These are phyloP conservation scores for Coelopa pilipes DNA, from an alignment of 2,888 invertebrate genomes.

Conservation along the genomic window DNA sequence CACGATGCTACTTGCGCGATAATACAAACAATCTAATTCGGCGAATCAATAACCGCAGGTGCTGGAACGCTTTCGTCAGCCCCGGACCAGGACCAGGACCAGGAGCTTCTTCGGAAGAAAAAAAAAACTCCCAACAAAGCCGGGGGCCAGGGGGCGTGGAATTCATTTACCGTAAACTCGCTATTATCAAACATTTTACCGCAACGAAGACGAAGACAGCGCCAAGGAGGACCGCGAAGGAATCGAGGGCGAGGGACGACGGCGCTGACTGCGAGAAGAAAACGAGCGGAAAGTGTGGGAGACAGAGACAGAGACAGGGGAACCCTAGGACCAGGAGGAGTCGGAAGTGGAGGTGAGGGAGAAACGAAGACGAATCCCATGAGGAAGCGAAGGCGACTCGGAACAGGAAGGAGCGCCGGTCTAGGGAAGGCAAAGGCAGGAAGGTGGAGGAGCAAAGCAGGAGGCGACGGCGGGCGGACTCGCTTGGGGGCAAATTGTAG, in stretches of 20 bases:
- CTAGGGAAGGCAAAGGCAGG: no score
- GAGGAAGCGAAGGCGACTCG: no score
- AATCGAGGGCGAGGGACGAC: background rate
- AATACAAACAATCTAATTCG: conserved; percentile 25
- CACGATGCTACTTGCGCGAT: background rate
- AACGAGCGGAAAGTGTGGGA: background rate
- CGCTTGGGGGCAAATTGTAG: conserved; percentile 41
- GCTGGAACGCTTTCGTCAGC: conserved; percentile 17
- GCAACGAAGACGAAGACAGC: background rate
- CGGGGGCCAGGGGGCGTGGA: background rate
- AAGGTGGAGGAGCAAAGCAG: no score
- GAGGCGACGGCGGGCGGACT: no score
- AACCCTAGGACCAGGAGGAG: background rate
- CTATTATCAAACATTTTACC: conserved; percentile 28
- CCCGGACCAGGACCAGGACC: background rate
- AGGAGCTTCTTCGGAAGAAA: background rate
- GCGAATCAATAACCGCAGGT: conserved; percentile 38
- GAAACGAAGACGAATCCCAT: no score
- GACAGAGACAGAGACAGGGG: background rate
- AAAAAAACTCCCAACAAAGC: background rate
- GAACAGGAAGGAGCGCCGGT: no score
- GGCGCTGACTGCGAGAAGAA: conserved; percentile 1
- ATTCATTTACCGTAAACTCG: conserved; percentile 40
- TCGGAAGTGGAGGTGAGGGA: no score
- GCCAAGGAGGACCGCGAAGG: background rate